A percentile compares a stretch with the other conserved stretches of the same genome.
phyloP scores from a whole-genome alignment of 2,888 invertebrate species.

The Craniophora ligustri region DNA sequence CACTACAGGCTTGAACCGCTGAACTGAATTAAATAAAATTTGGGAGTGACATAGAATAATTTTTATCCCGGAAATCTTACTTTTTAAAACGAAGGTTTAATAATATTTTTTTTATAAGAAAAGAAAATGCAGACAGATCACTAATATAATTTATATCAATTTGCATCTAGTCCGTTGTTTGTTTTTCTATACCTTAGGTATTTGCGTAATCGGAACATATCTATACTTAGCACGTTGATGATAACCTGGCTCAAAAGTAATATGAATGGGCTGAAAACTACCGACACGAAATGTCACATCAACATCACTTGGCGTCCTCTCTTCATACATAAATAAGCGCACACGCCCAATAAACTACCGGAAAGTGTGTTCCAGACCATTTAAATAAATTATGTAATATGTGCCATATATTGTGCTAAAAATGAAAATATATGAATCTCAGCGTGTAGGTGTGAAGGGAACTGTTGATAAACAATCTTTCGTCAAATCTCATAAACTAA shows the following conservation, averaged over 20 bases:
- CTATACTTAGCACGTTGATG: too few relatives aligned
- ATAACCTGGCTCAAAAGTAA: too few relatives aligned
- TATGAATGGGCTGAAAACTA: background rate
- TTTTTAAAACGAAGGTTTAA: too few relatives aligned
- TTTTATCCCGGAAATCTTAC: too few relatives aligned
- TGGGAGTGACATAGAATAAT: too few relatives aligned
- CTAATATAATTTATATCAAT: too few relatives aligned
- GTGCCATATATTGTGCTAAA: constrained; percentile 15
- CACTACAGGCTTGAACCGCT: too few relatives aligned
- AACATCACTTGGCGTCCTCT: constrained; percentile 7
- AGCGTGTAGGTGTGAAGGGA: constrained; percentile 46
- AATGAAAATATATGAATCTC: constrained; percentile 33
- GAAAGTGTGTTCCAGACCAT: constrained; percentile 14
- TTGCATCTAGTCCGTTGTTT: too few relatives aligned
- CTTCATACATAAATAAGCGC: constrained; percentile 21
- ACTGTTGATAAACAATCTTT: constrained; percentile 28
- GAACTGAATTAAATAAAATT: too few relatives aligned
- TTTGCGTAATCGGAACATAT: background rate
- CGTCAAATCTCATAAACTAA: constrained; percentile 59
- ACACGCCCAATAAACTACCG: constrained; percentile 10
- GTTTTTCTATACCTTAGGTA: too few relatives aligned
- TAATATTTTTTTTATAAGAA: too few relatives aligned
- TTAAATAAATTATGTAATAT: constrained; percentile 23
- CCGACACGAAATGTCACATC: background rate
- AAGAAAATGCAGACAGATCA: too few relatives aligned